Evolutionary conservation across 1,140 invertebrate genomes (phyloP).

Genomic region (Paracyclopina nana): DNA sequence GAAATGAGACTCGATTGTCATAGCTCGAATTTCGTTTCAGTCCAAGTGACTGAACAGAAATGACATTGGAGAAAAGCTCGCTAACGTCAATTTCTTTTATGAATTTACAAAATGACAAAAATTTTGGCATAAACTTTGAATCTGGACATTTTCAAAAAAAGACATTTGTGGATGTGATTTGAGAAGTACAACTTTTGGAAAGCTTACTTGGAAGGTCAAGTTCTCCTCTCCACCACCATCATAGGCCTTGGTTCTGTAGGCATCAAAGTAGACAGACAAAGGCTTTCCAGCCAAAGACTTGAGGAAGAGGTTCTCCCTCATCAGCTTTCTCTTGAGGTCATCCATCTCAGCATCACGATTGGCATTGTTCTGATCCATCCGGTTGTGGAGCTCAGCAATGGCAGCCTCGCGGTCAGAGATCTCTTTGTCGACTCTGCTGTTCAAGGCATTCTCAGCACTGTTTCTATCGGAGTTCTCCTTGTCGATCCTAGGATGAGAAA

Average conservation of each 20-base stretch:
- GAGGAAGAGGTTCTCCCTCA: slow-evolving; percentile 15
- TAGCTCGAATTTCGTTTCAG: no score
- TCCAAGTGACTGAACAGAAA: no score
- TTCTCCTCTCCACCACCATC: slow-evolving; percentile 16
- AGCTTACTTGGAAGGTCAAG: slow-evolving; percentile 15
- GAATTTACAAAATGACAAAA: no score
- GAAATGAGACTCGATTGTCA: no score
- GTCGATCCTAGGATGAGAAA: no score
- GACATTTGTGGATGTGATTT: no score
- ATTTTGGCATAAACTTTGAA: no score
- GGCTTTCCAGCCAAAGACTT: slow-evolving; percentile 9
- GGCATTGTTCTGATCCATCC: slow-evolving; percentile 14
- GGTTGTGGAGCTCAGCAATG: slow-evolving; percentile 5
- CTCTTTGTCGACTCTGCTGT: slow-evolving; percentile 13
- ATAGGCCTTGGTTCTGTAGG: slow-evolving; percentile 17
- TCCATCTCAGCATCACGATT: slow-evolving; percentile 2
- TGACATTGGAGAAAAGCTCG: no score
- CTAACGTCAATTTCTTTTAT: no score
- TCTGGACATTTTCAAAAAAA: no score
- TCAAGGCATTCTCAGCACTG: slow-evolving; percentile 7
- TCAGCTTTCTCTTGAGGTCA: slow-evolving; percentile 12
- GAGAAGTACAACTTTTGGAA: no score
- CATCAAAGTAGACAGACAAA: slow-evolving; percentile 15
- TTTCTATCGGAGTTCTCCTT: not conserved
- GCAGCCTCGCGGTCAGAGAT: slow-evolving; percentile 12